Percentiles rank a stretch among this genome's conserved stretches.
These are phyloP conservation scores for Scalopus aquaticus DNA, from an alignment of 2,113 vertebrate species.

Conservation along the genomic window DNA sequence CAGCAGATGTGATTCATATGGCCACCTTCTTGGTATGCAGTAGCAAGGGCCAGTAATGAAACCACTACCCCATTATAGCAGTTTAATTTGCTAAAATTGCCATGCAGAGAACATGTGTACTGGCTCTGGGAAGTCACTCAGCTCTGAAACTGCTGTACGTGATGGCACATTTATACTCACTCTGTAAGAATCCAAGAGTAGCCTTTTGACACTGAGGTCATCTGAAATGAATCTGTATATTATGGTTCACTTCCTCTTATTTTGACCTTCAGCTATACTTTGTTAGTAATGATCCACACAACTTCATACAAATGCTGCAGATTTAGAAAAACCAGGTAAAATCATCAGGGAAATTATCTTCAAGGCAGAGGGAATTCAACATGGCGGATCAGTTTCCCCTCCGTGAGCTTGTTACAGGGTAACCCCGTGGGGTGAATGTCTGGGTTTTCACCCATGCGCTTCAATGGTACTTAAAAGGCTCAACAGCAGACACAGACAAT, in stretches of 20 bases:
- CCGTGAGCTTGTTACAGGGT: no score
- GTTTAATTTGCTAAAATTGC: constrained; percentile 65
- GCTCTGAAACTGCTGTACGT: constrained; percentile 19
- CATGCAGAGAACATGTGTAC: constrained; percentile 53
- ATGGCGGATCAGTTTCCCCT: not conserved
- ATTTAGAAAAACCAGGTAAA: not conserved
- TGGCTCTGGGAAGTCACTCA: constrained; percentile 26
- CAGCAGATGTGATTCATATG: constrained; percentile 74
- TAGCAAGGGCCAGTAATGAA: constrained; percentile 49
- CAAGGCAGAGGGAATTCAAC: constrained; percentile 1
- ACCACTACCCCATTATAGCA: constrained; percentile 7
- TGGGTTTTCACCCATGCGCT: no score
- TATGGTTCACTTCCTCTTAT: not conserved
- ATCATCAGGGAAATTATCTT: not conserved
- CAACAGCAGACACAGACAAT: no score
- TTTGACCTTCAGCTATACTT: not conserved
- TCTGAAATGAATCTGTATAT: not conserved
- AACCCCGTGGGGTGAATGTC: no score
- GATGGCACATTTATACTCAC: fast-evolving
- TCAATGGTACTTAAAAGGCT: no score
- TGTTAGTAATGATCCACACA: not conserved
- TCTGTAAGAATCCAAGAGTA: not conserved
- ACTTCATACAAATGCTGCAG: not conserved
- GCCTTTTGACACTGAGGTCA: not conserved
- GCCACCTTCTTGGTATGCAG: constrained; percentile 59